Conservation (phyloP, 2,113 vertebrate species). For the Osmerus eperlanus region DNA sequence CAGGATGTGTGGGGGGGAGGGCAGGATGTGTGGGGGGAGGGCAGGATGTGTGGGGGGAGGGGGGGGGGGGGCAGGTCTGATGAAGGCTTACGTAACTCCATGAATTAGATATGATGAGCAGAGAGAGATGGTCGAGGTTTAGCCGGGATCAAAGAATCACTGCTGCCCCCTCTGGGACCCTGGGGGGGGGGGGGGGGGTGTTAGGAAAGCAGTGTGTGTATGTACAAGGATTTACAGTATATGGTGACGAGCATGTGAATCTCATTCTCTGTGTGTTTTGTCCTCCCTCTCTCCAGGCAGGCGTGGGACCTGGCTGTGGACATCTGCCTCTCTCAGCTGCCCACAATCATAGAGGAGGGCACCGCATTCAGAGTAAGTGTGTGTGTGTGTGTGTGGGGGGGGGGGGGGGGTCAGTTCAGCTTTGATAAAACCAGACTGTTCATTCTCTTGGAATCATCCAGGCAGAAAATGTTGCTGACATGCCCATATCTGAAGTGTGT, state of each 20-base stretch:
- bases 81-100: constrained; percentile 59
- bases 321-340: constrained; percentile 97
- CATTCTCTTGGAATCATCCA: too few relatives aligned
- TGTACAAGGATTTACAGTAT: background rate
- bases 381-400: background rate
- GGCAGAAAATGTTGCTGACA: too few relatives aligned
- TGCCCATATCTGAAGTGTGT: too few relatives aligned
- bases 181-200: constrained; percentile 4
- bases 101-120: constrained; percentile 68
- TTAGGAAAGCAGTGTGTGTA: background rate
- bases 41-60: background rate
- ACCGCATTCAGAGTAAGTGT: constrained; percentile 92
- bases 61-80: constrained; percentile 38
- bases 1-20: constrained; percentile 9
- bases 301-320: constrained; percentile 98
- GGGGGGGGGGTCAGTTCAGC: too few relatives aligned
- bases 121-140: constrained; percentile 46
- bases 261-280: constrained; percentile 17
- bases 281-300: constrained; percentile 76
- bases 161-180: constrained; percentile 57
- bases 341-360: constrained; percentile 97
- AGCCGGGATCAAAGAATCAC: constrained; percentile 55
- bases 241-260: background rate
- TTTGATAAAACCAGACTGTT: too few relatives aligned
- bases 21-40: background rate